These are phyloP conservation scores for Eurystomus gularis DNA, from an alignment of 2,113 vertebrate genomes.

Conservation along the genomic window DNA sequence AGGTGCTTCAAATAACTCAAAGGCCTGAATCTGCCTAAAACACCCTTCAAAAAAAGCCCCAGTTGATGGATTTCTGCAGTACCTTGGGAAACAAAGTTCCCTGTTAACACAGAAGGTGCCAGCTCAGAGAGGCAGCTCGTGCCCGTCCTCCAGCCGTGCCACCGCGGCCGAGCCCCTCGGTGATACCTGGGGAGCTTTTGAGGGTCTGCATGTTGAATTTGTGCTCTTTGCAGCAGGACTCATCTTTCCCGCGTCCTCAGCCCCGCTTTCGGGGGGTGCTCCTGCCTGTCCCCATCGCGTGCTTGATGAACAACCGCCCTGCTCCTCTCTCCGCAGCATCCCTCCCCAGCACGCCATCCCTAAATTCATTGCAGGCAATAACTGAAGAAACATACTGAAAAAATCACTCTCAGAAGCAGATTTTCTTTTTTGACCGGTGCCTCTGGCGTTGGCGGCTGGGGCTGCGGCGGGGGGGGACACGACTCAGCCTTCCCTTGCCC, in stretches of 20 bases:
- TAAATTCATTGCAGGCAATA: background rate
- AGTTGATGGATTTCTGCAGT: fast-evolving
- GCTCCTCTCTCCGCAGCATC: background rate
- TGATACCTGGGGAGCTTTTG: background rate
- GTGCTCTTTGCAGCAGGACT: background rate
- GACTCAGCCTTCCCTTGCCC: background rate
- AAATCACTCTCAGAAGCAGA: background rate
- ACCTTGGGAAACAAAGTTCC: background rate
- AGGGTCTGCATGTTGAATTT: background rate
- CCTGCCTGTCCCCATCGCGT: background rate
- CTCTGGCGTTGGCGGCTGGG: fast-evolving
- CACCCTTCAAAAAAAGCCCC: fast-evolving
- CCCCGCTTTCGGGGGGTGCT: fast-evolving
- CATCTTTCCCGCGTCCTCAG: background rate
- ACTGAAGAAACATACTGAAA: background rate
- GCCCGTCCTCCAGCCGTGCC: background rate
- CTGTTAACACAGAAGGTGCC: fast-evolving
- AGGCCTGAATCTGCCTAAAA: background rate
- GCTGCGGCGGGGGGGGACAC: background rate
- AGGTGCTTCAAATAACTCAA: fast-evolving
- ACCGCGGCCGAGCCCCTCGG: fast-evolving
- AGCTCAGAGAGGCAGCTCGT: background rate
- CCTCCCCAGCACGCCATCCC: fast-evolving
- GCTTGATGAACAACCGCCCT: fast-evolving
- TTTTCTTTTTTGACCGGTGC: background rate